Base-by-base conservation (phyloP, 2,888 invertebrate genomes). In the Quadroppia sp. region DNA sequence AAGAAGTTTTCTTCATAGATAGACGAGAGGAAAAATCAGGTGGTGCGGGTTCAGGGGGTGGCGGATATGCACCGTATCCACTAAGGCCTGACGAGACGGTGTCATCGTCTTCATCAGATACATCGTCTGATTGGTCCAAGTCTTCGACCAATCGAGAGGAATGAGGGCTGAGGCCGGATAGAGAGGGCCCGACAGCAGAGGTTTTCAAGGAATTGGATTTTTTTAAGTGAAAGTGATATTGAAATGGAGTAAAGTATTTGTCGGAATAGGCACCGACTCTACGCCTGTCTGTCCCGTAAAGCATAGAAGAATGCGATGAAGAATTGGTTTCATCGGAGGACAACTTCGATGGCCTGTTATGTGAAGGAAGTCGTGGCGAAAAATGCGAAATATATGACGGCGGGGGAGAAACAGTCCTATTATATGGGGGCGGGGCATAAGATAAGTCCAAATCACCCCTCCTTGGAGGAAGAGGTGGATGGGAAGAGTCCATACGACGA, bases 41-140 rank as follows among this genome's bases (percentile, higher is more conserved):
- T 71, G 91, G 91, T 75, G 91, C 90, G 67, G 91, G 91, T 82
- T 91, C 91, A 50, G 91, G 91, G 70, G 91, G 91, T 76, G 89
- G 90, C 77, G 91, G 90, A 83, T 90, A 91, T 76, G 90, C 90
- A 83, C 78, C 78, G 74, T 78, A 78, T 72, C 77, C 79, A 76
- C 78, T 78, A 56, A 78, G 75, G 71, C 78, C 78, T 59, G 79
- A 79, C 42, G 79, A 79, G 45, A 79, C 75, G 17, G 79, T 79
- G 70, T 79, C 78, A 73, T 78, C 75, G 30, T 67, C 73, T 20
- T 73, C 77, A 74, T 78, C 78, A 40, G 76, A 76, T 20, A 76
- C 76, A 64, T 77, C 77, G 73, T 77, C 78, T 36, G 78, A 77
- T n/a, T 72, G 71, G 20, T 71, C 28, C 20, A 40, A 30, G 25